These are phyloP conservation scores for Alectura lathami DNA, from an alignment of 2,113 vertebrate genomes.

Conservation along the genomic window DNA sequence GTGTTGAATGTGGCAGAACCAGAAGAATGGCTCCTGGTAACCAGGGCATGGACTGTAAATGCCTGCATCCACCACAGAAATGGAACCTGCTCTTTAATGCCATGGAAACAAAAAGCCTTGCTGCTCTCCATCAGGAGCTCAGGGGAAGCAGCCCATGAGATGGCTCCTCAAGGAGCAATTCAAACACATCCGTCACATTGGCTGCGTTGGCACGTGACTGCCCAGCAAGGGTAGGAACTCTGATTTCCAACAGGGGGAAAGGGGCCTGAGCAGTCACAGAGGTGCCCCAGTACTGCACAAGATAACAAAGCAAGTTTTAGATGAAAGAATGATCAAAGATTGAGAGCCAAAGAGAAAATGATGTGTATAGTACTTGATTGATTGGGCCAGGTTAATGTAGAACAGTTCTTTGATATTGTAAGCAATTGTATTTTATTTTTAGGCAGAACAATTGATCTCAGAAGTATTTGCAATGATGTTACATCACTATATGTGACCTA, in stretches of 20 bases:
- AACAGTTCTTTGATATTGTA: not conserved
- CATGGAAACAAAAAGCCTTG: not conserved
- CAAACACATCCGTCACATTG: not conserved
- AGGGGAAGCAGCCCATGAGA: not conserved
- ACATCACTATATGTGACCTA: not conserved
- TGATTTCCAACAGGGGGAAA: not conserved
- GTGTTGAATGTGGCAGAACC: not conserved
- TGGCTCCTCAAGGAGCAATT: not conserved
- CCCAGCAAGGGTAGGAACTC: not conserved
- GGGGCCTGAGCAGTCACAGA: not conserved
- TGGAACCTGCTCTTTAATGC: not conserved
- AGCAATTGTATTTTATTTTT: slow-evolving; percentile 23
- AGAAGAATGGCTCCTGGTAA: not conserved
- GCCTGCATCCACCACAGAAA: not conserved
- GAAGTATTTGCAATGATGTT: not conserved
- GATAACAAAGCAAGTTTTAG: not conserved
- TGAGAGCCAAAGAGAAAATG: not conserved
- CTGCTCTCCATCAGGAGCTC: not conserved
- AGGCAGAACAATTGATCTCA: slow-evolving; percentile 45
- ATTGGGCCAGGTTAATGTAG: not conserved
- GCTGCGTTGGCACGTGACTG: not conserved
- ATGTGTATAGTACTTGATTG: not conserved
- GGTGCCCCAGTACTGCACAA: not conserved
- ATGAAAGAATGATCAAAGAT: slow-evolving; percentile 1
- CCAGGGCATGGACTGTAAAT: not conserved